Evolutionary conservation across 2,113 vertebrate genomes (phyloP), one percentile per base, ranked within the genome.

Genomic region (Bagarius yarrelli): DNA sequence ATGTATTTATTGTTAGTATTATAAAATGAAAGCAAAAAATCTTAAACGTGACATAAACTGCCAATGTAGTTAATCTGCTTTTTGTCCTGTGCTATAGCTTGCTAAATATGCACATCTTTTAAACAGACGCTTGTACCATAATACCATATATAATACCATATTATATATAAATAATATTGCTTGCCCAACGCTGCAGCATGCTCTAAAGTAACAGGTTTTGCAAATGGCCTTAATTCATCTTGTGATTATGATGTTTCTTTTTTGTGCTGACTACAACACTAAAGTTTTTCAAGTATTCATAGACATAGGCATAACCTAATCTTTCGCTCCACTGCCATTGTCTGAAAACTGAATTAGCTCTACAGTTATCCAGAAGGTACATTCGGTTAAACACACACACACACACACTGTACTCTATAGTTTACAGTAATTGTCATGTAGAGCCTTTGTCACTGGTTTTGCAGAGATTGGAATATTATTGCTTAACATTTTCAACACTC

Each of bases 271-370:
- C 69, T 71, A 44, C 18, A 5, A 5, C 19, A 40, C 63, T 23
- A 36, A 36, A 40, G 32, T 5, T 40, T 60, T 19, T n/a, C 25
- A 47, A 36, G 56, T 64, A 14, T 25, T 55, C 47, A 80, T 40
- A 64, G 53, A 67, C 56, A 56, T 52, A 47, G 61, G 56, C 25
- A 63, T 32, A 53, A 18, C 55, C 47, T 78, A 70, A 56, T 69
- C 76, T 70, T 27, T 23, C 55, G 61, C 40, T 64, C 71, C 32
- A 57, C 47, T 18, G 14, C 36, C 6, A 3, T 40, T 40, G 36
- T 40, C 8, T 15, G 21, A 36, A 57, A 40, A 40, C 15, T 19
- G 52, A 55, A 44, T 27, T 19, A 6, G 34, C 52, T 30, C 6
- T 34, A 5, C 34, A 25, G n/a, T 23, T 67, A 67, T 67, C 36